A percentile compares a stretch with the other conserved stretches of the same genome.
Conservation (phyloP, 2,888 invertebrate genomes). For the Craniophora ligustri region DNA sequence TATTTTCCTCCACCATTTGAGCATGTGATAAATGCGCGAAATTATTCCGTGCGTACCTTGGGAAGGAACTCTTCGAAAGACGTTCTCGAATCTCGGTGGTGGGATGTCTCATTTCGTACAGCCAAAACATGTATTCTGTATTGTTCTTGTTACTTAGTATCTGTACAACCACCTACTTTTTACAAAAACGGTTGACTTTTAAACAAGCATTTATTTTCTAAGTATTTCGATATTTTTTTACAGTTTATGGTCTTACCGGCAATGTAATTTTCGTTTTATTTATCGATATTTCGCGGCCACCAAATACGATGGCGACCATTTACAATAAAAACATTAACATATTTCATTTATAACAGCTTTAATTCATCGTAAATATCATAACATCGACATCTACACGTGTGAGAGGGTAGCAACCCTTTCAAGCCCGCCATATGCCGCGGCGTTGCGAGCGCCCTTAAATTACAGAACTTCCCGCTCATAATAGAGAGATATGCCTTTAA, state of each 20-base stretch:
- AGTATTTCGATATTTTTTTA: slow-evolving; percentile 42
- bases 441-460: slow-evolving; percentile 82
- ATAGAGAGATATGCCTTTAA: slow-evolving; percentile 89
- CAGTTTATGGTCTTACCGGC: background rate
- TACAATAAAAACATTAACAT: background rate
- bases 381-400: slow-evolving; percentile 43
- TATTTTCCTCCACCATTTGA: too few species aligned
- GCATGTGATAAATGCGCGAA: too few species aligned
- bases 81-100: too few species aligned
- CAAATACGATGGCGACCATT: background rate
- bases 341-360: slow-evolving; percentile 1
- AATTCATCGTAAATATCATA: slow-evolving; percentile 42
- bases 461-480: slow-evolving; percentile 88
- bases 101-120: too few species aligned
- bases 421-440: slow-evolving; percentile 83
- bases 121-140: too few species aligned
- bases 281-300: background rate
- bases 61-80: too few species aligned
- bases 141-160: too few species aligned
- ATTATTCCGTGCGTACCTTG: too few species aligned
- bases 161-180: too few species aligned
- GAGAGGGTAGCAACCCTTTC: slow-evolving; percentile 70
- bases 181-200: too few species aligned
- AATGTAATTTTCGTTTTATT: background rate
- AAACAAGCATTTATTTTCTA: too few species aligned